Conservation (phyloP, 1,140 invertebrate species). For the Oscheius sp. region DNA sequence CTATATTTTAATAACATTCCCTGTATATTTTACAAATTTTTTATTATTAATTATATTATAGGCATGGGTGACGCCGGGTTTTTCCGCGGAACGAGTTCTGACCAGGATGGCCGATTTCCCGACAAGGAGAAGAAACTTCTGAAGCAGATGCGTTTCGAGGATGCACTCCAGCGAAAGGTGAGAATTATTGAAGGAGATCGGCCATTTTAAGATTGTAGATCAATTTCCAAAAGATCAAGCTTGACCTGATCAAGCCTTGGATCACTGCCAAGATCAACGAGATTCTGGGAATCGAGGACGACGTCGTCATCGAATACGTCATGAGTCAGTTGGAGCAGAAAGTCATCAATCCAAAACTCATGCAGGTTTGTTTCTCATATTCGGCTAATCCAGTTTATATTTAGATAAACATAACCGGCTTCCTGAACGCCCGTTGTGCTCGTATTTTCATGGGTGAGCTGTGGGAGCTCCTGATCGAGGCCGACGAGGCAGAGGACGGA, state of each 20-base stretch:
- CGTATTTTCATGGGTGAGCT: slow-evolving; percentile 93
- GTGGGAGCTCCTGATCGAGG: slow-evolving; percentile 89
- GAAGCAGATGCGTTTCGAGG: slow-evolving; percentile 96
- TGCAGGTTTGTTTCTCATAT: slow-evolving; percentile 64
- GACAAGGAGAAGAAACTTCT: slow-evolving; percentile 98
- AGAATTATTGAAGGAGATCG: neutral
- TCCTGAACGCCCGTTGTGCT: slow-evolving; percentile 95
- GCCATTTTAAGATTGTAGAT: slow-evolving; percentile 69
- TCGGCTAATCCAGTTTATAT: neutral
- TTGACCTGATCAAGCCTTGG: slow-evolving; percentile 97
- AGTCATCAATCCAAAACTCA: slow-evolving; percentile 89
- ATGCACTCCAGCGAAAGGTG: slow-evolving; percentile 83
- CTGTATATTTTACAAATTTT: too few relatives aligned
- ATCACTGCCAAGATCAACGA: slow-evolving; percentile 93
- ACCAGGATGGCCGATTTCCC: slow-evolving; percentile 96
- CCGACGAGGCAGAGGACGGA: slow-evolving; percentile 87
- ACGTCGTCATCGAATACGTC: slow-evolving; percentile 96
- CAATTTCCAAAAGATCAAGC: slow-evolving; percentile 95
- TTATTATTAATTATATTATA: too few relatives aligned
- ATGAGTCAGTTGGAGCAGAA: slow-evolving; percentile 88
- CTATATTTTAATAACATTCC: too few relatives aligned
- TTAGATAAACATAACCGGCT: slow-evolving; percentile 98
- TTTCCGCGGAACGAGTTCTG: slow-evolving; percentile 82
- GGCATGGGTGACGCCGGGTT: slow-evolving; percentile 64
- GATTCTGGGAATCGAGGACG: slow-evolving; percentile 92